Base-by-base conservation (phyloP, 2,113 vertebrate species). In the Ursus arctos region DNA sequence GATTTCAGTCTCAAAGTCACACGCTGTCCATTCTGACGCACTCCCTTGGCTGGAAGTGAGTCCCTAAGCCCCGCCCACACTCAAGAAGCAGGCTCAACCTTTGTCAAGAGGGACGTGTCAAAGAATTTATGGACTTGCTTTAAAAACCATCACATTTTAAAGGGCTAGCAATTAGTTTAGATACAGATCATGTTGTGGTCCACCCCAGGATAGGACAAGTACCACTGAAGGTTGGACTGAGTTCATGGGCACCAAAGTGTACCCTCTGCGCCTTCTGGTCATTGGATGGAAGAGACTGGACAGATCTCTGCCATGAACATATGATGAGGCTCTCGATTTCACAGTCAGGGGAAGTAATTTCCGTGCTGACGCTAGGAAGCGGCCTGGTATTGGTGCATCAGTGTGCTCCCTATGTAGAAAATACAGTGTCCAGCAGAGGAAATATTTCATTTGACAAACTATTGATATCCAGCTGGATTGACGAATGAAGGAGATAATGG, bases 291-390 rank as follows among this genome's bases (percentile, higher is more conserved):
- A 24, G 18, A 71, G n/a, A 36, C n/a, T 5, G 33, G 15, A 31
- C 4, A 16, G 33, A 18, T 16, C 0, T 14, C 8, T 0, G 24
- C 43, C 4, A 10, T 12, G 26, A 33, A 26, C 6, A 40, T 11
- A 36, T 12, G 36, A 82, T 21, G 4, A 22, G 22, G 51, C 74
- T 87, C 63, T 63, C 26, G 33, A 7, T 43, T 40, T 55, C n/a
- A 16, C 15, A 16, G 40, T 51, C 26, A 33, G 31, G 49, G 36
- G 67, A 79, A 49, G 24, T 12, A 24, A 71, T 15, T 36, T 51
- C 14, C 19, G 4, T 13, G 57, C 47, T 28, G 4, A 79, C 4
- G 14, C 82, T 28, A 15, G 31, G 16, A 61, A 16, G 14, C 4
- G 28, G 8, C n/a, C 8, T 1, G 33, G 61, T 21, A 26, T 21